Evolutionary conservation across 92 coral and sea anemone genomes (phyloP), one percentile per base, ranked within the genome.

Genomic region (Meandrina meandrites): DNA sequence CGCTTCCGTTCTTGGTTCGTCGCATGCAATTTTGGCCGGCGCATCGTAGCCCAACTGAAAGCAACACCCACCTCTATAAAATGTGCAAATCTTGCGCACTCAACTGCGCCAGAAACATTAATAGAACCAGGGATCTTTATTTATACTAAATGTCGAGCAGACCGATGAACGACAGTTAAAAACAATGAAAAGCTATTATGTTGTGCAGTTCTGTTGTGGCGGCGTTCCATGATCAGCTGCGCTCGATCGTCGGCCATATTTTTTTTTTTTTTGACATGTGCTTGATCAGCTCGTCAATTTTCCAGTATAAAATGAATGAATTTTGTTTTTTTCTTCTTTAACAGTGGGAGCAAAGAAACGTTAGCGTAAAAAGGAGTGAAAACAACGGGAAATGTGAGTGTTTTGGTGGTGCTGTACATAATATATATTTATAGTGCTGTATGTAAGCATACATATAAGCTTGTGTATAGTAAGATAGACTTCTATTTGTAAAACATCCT

Each of bases 371-470:
- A 16, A 76, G 72, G 76, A 85, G 69, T 77, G 76, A 8, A 48
- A n/a, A 48, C 42, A 60, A 45, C 83, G 80, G 76, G 2, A 85
- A 85, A 85, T 76, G 88, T 85, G 36, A 85, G 88, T 85, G 60
- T 28, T 60, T 77, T 48, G 36, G 27, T 50, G 0, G 60, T 28
- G 19, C 36, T n/a, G 4, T 51, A 40, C 45, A 40, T 6, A 40
- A 6, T 40, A n/a, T n/a, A n/a, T n/a, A n/a, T n/a, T n/a, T n/a
- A n/a, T n/a, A n/a, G n/a, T n/a, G n/a, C n/a, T n/a, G n/a, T n/a
- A n/a, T n/a, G n/a, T n/a, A n/a, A n/a, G n/a, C n/a, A n/a, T n/a
- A n/a, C n/a, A n/a, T n/a, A n/a, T n/a, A n/a, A n/a, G n/a, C n/a
- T n/a, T n/a, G n/a, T n/a, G n/a, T n/a, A n/a, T n/a, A n/a, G n/a